Conservation (phyloP, 2,888 invertebrate genomes). For the Autographa pulchrina region DNA sequence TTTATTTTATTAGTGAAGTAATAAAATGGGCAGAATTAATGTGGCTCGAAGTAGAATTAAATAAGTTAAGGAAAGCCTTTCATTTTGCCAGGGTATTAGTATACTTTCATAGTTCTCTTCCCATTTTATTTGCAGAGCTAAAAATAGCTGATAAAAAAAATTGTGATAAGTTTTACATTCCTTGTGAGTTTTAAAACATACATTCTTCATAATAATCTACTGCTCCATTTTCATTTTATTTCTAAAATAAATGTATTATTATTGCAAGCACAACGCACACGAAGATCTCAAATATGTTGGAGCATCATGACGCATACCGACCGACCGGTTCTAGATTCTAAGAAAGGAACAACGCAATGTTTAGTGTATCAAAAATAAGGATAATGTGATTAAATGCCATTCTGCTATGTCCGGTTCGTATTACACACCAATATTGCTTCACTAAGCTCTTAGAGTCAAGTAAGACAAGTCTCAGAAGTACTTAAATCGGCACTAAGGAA, state of each 20-base stretch:
- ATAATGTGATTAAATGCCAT: constrained; percentile 10
- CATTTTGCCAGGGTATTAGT: neutral
- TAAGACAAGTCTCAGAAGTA: too few species aligned
- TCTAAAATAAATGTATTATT: too few species aligned
- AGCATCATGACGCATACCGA: constrained; percentile 28
- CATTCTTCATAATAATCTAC: too few species aligned
- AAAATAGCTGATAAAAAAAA: too few species aligned
- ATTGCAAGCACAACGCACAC: neutral
- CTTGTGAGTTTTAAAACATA: too few species aligned
- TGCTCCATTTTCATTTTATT: neutral
- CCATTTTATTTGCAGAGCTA: too few species aligned
- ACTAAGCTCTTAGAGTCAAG: too few species aligned
- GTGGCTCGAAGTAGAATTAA: neutral
- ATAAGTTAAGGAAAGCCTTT: neutral
- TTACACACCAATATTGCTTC: neutral
- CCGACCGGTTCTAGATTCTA: constrained; percentile 45
- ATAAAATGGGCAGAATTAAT: neutral
- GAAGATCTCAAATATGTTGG: neutral
- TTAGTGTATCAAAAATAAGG: neutral
- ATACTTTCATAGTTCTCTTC: too few species aligned
- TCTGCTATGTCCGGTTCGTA: neutral
- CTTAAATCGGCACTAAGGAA: too few species aligned
- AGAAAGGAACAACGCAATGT: constrained; percentile 35
- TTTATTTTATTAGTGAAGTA: neutral
- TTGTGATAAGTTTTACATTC: too few species aligned